These are phyloP conservation scores for Epistrophe grossulariae DNA, from an alignment of 2,888 invertebrate species.

Conservation along the genomic window DNA sequence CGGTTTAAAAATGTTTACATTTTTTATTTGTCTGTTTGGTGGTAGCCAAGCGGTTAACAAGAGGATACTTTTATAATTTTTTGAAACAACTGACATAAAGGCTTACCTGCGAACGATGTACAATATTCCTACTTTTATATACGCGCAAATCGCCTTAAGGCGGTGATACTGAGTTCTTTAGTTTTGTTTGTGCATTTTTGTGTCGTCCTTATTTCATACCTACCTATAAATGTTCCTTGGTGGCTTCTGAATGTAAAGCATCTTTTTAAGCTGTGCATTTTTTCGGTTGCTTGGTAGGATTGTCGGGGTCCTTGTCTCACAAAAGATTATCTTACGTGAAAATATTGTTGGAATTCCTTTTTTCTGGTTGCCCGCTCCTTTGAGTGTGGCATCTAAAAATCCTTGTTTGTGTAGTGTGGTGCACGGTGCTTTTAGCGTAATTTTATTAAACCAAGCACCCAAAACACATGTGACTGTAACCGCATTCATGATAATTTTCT, in stretches of 20 bases:
- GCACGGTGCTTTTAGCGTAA: slow-evolving; percentile 57
- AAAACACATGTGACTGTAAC: slow-evolving; percentile 74
- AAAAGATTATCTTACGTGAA: slow-evolving; percentile 75
- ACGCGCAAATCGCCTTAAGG: slow-evolving; percentile 75
- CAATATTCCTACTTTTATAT: slow-evolving; percentile 68
- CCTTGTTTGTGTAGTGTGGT: slow-evolving; percentile 64
- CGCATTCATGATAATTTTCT: slow-evolving; percentile 70
- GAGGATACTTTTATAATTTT: slow-evolving; percentile 74
- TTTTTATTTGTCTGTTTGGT: slow-evolving; percentile 58
- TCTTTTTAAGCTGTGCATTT: slow-evolving; percentile 74
- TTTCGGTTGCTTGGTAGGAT: slow-evolving; percentile 70
- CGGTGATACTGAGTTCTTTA: slow-evolving; percentile 74
- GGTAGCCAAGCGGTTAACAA: slow-evolving; percentile 75
- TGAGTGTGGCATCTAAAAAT: slow-evolving; percentile 66
- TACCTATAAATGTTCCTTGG: slow-evolving; percentile 42
- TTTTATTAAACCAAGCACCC: slow-evolving; percentile 72
- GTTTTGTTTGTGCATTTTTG: slow-evolving; percentile 63
- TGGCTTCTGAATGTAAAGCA: slow-evolving; percentile 72
- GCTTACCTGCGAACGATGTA: slow-evolving; percentile 75
- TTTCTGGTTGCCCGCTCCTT: slow-evolving; percentile 53
- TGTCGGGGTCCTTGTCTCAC: slow-evolving; percentile 68
- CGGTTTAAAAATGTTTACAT: slow-evolving; percentile 49
- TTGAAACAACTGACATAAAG: slow-evolving; percentile 75
- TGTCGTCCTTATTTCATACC: slow-evolving; percentile 29
- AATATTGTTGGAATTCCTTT: slow-evolving; percentile 73